Evolutionary conservation across 1,140 invertebrate genomes (phyloP).

Genomic region (Pinna nobilis): DNA sequence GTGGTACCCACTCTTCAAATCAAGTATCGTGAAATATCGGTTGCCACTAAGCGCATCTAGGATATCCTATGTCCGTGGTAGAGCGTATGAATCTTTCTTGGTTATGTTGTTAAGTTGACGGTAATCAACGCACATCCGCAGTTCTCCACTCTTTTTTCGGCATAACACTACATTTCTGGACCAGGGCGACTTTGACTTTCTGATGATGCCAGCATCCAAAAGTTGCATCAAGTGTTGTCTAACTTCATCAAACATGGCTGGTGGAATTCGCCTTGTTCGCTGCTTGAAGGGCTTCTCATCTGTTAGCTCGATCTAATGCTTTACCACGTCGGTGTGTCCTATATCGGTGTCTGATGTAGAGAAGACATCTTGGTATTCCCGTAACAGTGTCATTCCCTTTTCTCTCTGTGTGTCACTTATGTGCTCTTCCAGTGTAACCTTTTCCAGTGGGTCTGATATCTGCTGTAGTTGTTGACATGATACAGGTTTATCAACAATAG

Average conservation of each 20-base stretch:
- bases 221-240: slow-evolving; percentile 13
- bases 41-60: slow-evolving; percentile 68
- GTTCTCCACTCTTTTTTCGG: neutral
- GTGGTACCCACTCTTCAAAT: slow-evolving; percentile 69
- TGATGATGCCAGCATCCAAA: slow-evolving; percentile 20
- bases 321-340: slow-evolving; percentile 7
- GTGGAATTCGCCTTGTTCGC: slow-evolving; percentile 14
- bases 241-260: slow-evolving; percentile 23
- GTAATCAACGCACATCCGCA: slow-evolving; percentile 2
- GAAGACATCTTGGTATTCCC: slow-evolving; percentile 18
- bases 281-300: slow-evolving; percentile 20
- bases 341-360: slow-evolving; percentile 19
- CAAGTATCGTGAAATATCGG: slow-evolving; percentile 73
- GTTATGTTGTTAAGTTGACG: slow-evolving; percentile 9
- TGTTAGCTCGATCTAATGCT: slow-evolving; percentile 14
- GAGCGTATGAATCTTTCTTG: slow-evolving; percentile 1
- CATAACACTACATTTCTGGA: slow-evolving; percentile 13
- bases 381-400: neutral
- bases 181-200: slow-evolving; percentile 21
- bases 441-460: neutral
- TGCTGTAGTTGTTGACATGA: neutral
- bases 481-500: neutral
- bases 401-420: neutral
- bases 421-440: neutral
- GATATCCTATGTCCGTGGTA: slow-evolving; percentile 61